Evolutionary conservation across 2,113 vertebrate species (phyloP), one percentile per base, ranked within the genome.

Genomic region (Bettongia penicillata): DNA sequence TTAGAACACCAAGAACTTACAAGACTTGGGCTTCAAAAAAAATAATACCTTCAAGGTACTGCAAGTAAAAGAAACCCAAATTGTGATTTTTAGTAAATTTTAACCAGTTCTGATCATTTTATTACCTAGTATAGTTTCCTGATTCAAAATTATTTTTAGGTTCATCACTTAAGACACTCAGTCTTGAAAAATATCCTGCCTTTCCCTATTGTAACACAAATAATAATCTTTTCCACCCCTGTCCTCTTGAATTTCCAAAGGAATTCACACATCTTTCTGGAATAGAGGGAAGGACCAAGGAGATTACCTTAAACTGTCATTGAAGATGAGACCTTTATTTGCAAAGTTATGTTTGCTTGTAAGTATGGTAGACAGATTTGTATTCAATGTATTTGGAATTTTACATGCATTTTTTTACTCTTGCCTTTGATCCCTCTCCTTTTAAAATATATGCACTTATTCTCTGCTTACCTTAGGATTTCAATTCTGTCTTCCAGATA

Each of bases 401-500:
- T 94, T 92, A 89, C 16, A 1, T 47, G 55, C 90, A 89, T 89
- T 93, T 94, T 92, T 91, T 95, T 61, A 53, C 50, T 91, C n/a
- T 61, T 91, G 68, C 51, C 68, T 96, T 95, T 91, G 61, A 96
- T 90, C 84, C 9, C 4, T 93, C 92, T 91, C 92, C 31, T 96
- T 92, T 77, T 95, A 94, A 97, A 96, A 95, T 77, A 53, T 53
- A 90, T 93, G 90, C 51, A 61, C 91, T 96, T 97, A 92, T 89
- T 93, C 96, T 93, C 53, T 48, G 53, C 77, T 97, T 96, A 94
- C 89, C 93, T 91, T 77, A 61, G 93, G 91, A 93, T 96, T 97
- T 93, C 94, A 94, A 16, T 96, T 98, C 95, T 95, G 93, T 94
- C 93, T 94, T 92, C 91, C n/a, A 97, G 96, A 97, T 95, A 55